phyloP scores from a whole-genome alignment of 2,797 vertebrate genomes.

The Oreochromis mossambicus region DNA sequence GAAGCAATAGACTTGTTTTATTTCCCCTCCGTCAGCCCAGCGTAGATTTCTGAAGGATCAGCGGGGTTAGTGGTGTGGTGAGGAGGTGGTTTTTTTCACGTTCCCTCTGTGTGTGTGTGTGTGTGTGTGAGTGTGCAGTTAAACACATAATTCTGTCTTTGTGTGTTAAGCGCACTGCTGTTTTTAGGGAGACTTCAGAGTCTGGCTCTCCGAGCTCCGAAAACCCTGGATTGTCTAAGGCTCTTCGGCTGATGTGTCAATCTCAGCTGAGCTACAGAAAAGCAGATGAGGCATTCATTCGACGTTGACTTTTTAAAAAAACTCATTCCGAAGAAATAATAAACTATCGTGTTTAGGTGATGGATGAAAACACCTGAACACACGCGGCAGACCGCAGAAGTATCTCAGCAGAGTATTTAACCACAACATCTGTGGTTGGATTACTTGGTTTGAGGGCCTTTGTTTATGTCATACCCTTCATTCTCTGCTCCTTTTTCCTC shows the following conservation, averaged over 20 bases:
- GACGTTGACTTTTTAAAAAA: not conserved
- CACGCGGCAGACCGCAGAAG: not conserved
- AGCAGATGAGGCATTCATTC: not conserved
- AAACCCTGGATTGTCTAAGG: not conserved
- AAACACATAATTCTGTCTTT: not conserved
- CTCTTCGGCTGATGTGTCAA: not conserved
- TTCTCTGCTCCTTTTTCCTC: not conserved
- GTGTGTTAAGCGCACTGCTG: not conserved
- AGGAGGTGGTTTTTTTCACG: not conserved
- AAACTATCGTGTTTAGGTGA: not conserved
- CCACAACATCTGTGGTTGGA: not conserved
- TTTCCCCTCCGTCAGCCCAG: conserved; percentile 25
- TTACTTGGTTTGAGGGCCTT: not conserved
- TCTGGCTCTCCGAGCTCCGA: not conserved
- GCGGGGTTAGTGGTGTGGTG: conserved; percentile 13
- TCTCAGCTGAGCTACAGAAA: not conserved
- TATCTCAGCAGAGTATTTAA: not conserved
- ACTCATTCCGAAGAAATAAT: not conserved
- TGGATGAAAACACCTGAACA: not conserved
- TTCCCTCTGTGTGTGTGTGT: not conserved
- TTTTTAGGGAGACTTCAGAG: not conserved
- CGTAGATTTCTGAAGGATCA: conserved; percentile 42
- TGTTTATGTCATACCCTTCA: not conserved
- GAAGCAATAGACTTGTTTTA: conserved; percentile 37
- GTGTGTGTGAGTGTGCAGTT: not conserved